Percentiles rank a stretch among this genome's conserved stretches.
Evolutionary conservation across 1,140 invertebrate species (phyloP).

Genomic region (Papilio polyxenes): DNA sequence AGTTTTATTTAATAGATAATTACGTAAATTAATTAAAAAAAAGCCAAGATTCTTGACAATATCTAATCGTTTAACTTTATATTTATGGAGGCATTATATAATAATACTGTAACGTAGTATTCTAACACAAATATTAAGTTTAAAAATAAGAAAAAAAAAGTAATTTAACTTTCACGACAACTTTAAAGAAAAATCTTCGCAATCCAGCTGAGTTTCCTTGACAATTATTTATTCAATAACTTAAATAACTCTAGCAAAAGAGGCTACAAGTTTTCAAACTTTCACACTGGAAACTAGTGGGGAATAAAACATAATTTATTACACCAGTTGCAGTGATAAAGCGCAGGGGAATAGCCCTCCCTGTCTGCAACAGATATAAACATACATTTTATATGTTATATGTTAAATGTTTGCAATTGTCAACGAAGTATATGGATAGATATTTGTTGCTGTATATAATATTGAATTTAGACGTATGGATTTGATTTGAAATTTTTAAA

Average conservation of each 20-base stretch:
- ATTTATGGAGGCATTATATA: too few relatives aligned
- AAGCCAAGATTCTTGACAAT: too few relatives aligned
- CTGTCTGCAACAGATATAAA: constrained; percentile 28
- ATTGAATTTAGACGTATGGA: too few relatives aligned
- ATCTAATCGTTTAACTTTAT: too few relatives aligned
- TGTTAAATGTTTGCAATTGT: background rate
- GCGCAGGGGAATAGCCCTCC: background rate
- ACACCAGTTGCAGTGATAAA: constrained; percentile 26
- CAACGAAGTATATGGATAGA: background rate
- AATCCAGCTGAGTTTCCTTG: background rate
- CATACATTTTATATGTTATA: constrained; percentile 6
- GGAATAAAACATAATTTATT: constrained; percentile 29
- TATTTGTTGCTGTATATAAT: background rate
- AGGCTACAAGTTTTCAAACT: constrained; percentile 12
- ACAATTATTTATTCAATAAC: constrained; percentile 16
- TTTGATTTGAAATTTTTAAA: too few relatives aligned
- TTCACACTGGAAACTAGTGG: background rate
- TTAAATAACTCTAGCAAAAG: constrained; percentile 3
- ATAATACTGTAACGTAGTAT: background rate
- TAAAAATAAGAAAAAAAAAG: background rate
- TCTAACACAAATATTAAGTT: background rate
- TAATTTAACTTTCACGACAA: background rate
- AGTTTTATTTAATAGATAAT: too few relatives aligned
- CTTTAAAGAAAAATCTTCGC: constrained; percentile 10
- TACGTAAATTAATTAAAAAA: too few relatives aligned